Evolutionary conservation across 2,888 invertebrate genomes (phyloP).

Genomic region (Yponomeuta plumbellus): DNA sequence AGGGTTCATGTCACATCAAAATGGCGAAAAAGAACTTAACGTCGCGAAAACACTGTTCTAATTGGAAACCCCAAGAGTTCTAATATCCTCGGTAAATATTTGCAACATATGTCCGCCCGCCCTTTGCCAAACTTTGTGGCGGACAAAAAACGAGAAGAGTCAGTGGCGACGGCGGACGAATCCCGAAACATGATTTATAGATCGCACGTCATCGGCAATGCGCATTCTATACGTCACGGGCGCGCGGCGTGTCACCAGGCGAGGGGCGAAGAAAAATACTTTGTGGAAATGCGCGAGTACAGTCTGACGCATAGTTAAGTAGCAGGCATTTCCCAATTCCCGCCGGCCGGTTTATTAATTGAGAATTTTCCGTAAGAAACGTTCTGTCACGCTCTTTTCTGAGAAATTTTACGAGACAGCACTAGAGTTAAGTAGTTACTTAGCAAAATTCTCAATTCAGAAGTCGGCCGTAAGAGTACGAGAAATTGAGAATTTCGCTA

Average conservation of each 20-base stretch:
- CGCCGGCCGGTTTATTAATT: no score
- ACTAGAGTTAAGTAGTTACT: no score
- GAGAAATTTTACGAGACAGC: no score
- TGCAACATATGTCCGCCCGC: slow-evolving; percentile 54
- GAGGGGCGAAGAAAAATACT: slow-evolving; percentile 42
- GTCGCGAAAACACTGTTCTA: neutral
- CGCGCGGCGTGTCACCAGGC: slow-evolving; percentile 42
- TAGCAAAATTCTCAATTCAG: no score
- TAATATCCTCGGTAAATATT: slow-evolving; percentile 18
- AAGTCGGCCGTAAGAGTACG: no score
- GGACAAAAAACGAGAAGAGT: slow-evolving; percentile 72
- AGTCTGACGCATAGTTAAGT: neutral
- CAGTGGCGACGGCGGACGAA: slow-evolving; percentile 49
- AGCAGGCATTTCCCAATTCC: neutral
- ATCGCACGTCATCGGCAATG: slow-evolving; percentile 68
- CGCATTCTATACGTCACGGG: slow-evolving; percentile 66
- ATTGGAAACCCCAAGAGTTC: neutral
- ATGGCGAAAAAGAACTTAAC: neutral
- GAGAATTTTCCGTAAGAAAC: no score
- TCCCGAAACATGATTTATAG: slow-evolving; percentile 73
- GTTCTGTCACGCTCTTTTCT: no score
- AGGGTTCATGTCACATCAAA: neutral
- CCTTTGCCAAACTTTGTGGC: slow-evolving; percentile 55
- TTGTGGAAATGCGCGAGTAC: slow-evolving; percentile 24
- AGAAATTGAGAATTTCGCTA: no score